Percentiles rank a stretch among this genome's conserved stretches.
Evolutionary conservation across 2,888 invertebrate species (phyloP).

Genomic region (Pandemis heparana): DNA sequence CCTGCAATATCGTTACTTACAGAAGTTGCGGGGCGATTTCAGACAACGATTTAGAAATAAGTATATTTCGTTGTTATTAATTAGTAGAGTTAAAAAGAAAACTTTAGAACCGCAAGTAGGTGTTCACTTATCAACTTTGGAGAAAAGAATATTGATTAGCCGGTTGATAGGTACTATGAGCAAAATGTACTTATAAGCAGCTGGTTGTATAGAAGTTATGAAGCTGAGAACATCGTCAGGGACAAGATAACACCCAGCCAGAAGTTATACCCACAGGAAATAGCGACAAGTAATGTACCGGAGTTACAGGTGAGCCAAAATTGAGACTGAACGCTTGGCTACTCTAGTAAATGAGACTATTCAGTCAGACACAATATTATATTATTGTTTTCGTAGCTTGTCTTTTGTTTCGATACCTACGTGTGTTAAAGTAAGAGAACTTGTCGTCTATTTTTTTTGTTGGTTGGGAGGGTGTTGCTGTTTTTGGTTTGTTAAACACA

Average conservation of each 20-base stretch:
- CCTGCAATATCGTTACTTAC: slow-evolving; percentile 3
- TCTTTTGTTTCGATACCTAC: too few species aligned
- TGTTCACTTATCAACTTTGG: neutral
- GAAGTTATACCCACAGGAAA: slow-evolving; percentile 19
- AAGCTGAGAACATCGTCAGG: slow-evolving; percentile 15
- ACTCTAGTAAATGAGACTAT: too few species aligned
- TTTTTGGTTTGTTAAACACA: too few species aligned
- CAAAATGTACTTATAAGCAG: neutral
- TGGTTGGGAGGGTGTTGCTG: too few species aligned
- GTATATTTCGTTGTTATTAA: slow-evolving; percentile 1
- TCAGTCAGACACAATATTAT: too few species aligned
- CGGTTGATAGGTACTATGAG: slow-evolving; percentile 6
- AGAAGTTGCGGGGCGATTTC: neutral
- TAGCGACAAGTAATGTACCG: neutral
- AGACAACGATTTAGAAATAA: slow-evolving; percentile 44
- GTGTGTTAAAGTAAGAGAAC: too few species aligned
- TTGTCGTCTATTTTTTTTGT: too few species aligned
- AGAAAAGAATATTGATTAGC: neutral
- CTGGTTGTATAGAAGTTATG: neutral
- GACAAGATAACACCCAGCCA: neutral
- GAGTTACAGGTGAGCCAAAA: neutral
- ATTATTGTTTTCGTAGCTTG: too few species aligned
- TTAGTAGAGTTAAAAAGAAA: neutral
- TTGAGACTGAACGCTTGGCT: neutral
- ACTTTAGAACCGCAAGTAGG: slow-evolving; percentile 9